Evolutionary conservation across 2,888 invertebrate genomes (phyloP).

Genomic region (Caenorhabditis zanzibari): DNA sequence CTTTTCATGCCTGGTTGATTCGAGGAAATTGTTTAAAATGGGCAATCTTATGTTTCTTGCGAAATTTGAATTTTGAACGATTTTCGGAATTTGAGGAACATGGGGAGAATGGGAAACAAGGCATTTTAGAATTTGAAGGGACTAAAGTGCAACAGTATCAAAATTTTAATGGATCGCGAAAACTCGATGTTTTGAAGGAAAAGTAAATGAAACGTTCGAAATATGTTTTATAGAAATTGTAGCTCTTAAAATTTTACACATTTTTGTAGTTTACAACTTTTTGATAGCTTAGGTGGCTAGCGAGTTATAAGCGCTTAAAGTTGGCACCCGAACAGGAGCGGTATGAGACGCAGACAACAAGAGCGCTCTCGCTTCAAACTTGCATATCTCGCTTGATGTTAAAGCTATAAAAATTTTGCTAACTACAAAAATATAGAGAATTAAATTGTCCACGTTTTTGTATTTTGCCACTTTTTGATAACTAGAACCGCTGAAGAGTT

Average conservation of each 20-base stretch:
- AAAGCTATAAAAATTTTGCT: neutral
- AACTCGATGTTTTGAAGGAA: too few species aligned
- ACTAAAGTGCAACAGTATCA: too few species aligned
- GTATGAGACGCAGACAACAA: too few species aligned
- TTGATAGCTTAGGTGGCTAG: too few species aligned
- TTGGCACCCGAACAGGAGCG: too few species aligned
- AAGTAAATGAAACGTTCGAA: too few species aligned
- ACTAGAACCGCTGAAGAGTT: neutral
- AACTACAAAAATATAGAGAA: neutral
- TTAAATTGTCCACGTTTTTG: neutral
- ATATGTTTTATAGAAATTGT: too few species aligned
- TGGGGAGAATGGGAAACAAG: too few species aligned
- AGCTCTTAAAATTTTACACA: too few species aligned
- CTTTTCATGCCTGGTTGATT: conserved; percentile 29
- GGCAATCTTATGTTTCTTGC: neutral
- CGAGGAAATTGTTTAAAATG: neutral
- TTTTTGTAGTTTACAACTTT: neutral
- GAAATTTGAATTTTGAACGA: conserved; percentile 14
- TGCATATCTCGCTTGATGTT: neutral
- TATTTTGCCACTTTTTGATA: neutral
- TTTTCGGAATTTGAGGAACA: neutral
- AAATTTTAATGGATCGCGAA: too few species aligned
- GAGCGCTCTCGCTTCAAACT: too few species aligned
- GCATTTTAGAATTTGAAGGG: conserved; percentile 11
- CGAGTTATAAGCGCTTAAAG: too few species aligned